Conservation (phyloP, 2,888 invertebrate species). For the Drosophila nigricruria region DNA sequence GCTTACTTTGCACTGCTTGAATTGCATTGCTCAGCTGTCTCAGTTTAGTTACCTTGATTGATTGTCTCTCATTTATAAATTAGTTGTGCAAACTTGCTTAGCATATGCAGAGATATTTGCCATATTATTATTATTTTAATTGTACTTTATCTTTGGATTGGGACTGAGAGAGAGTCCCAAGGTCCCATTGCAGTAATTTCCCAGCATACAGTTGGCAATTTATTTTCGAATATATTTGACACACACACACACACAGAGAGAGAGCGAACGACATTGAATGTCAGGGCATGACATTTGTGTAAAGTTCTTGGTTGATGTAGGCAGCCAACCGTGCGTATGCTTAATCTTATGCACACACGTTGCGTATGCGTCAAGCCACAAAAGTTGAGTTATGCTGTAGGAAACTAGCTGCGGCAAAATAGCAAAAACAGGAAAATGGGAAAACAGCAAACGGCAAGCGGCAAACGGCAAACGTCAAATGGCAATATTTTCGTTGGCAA, state of each 20-base stretch:
- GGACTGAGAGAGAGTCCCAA: neutral
- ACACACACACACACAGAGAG: neutral
- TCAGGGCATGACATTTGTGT: conserved; percentile 50
- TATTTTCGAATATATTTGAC: conserved; percentile 40
- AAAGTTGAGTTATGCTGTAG: conserved; percentile 60
- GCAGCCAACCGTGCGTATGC: conserved; percentile 67
- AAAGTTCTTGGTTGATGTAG: conserved; percentile 33
- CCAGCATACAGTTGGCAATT: conserved; percentile 39
- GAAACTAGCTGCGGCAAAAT: conserved; percentile 38
- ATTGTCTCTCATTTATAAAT: conserved; percentile 44
- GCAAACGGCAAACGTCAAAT: conserved; percentile 19
- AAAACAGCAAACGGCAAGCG: conserved; percentile 8
- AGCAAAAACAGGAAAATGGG: conserved; percentile 26
- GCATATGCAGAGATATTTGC: conserved; percentile 29
- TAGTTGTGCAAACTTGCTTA: conserved; percentile 20
- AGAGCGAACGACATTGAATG: conserved; percentile 19
- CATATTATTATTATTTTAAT: conserved; percentile 42
- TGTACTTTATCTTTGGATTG: conserved; percentile 32
- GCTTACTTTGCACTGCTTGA: neutral
- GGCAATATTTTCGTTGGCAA: conserved; percentile 46
- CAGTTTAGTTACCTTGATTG: conserved; percentile 26
- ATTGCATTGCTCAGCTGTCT: neutral
- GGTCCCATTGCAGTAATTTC: conserved; percentile 27
- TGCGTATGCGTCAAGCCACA: conserved; percentile 72
- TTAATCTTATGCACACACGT: conserved; percentile 72